Evolutionary conservation across 2,888 invertebrate species (phyloP).

Genomic region (Rugalucina vietnamica): DNA sequence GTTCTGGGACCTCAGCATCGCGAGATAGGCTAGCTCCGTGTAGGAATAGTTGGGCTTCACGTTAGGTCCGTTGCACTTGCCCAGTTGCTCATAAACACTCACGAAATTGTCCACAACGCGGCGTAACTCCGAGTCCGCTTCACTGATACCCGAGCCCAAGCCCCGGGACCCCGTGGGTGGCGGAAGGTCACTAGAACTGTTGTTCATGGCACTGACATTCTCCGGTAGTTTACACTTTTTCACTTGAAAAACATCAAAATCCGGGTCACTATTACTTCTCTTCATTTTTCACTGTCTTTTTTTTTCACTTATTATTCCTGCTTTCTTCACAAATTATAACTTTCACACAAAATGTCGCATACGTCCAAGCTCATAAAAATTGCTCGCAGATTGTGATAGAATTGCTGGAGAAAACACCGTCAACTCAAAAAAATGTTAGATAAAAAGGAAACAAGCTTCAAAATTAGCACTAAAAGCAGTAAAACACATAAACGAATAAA

Average conservation of each 20-base stretch:
- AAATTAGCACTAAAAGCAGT: background rate
- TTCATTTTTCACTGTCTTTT: background rate
- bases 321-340: background rate
- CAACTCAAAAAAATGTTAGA: too few relatives aligned
- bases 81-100: conserved; percentile 67
- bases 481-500: background rate
- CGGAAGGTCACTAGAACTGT: background rate
- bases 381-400: too few relatives aligned
- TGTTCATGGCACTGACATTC: background rate
- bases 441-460: background rate
- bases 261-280: background rate
- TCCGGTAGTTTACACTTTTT: background rate
- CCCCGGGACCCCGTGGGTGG: background rate
- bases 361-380: background rate
- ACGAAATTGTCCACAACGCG: conserved; percentile 71
- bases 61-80: conserved; percentile 53
- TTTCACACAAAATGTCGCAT: background rate
- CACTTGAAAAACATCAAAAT: background rate
- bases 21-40: conserved; percentile 73
- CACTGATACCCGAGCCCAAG: background rate
- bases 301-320: too few relatives aligned
- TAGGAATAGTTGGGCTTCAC: conserved; percentile 74
- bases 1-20: conserved; percentile 70
- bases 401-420: too few relatives aligned
- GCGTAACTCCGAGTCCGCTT: conserved; percentile 65